These are phyloP conservation scores for Eupithecia abbreviata DNA, from an alignment of 2,888 invertebrate species.

Conservation along the genomic window DNA sequence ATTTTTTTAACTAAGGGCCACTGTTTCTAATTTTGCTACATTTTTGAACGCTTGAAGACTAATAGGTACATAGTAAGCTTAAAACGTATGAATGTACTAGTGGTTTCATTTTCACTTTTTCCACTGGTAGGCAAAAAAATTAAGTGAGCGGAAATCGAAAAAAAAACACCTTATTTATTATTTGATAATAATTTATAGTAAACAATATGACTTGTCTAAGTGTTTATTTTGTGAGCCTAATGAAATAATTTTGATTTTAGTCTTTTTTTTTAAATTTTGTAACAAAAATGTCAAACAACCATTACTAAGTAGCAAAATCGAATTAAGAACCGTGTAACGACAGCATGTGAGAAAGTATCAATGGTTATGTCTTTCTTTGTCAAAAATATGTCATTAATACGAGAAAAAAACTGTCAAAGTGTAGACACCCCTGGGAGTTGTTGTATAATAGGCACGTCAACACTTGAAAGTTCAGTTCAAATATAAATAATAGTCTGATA, in stretches of 20 bases:
- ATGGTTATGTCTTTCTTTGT: constrained; percentile 79
- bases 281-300: constrained; percentile 36
- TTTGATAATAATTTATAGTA: too few relatives aligned
- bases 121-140: too few relatives aligned
- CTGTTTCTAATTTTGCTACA: too few relatives aligned
- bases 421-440: constrained; percentile 73
- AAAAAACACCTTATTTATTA: too few relatives aligned
- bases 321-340: constrained; percentile 78
- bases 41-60: too few relatives aligned
- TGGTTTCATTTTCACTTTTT: too few relatives aligned
- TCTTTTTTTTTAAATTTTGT: too few relatives aligned
- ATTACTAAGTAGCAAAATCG: constrained; percentile 56
- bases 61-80: too few relatives aligned
- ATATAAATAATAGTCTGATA: constrained; percentile 77
- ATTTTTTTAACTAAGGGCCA: not conserved
- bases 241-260: too few relatives aligned
- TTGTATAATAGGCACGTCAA: constrained; percentile 81
- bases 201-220: too few relatives aligned
- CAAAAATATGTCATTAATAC: constrained; percentile 78
- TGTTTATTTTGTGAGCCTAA: too few relatives aligned
- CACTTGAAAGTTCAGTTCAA: constrained; percentile 73
- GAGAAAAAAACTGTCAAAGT: constrained; percentile 73
- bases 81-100: not conserved
- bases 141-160: too few relatives aligned
- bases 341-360: constrained; percentile 74